Percentiles rank a stretch among this genome's conserved stretches.
Evolutionary conservation across 2,113 vertebrate species (phyloP).

Genomic region (Lycaon pictus): DNA sequence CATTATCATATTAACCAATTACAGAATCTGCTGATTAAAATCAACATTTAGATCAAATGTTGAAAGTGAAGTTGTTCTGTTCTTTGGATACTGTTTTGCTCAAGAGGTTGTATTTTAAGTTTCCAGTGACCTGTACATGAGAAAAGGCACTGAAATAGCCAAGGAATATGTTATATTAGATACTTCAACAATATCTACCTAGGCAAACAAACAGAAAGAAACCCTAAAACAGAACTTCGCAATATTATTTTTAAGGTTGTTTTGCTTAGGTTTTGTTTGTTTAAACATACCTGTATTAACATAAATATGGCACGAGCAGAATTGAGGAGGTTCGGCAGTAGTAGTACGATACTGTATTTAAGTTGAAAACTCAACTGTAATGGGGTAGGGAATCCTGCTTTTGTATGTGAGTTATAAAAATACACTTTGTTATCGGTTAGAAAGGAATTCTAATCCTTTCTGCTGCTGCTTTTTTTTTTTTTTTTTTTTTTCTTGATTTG

Average conservation of each 20-base stretch:
- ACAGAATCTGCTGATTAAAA: constrained; percentile 75
- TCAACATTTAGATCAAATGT: constrained; percentile 75
- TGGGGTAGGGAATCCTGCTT: constrained; percentile 6
- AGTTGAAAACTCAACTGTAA: background rate
- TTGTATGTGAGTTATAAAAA: background rate
- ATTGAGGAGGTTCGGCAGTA: background rate
- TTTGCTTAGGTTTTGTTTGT: background rate
- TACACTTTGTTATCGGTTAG: constrained; percentile 37
- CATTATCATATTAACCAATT: constrained; percentile 82
- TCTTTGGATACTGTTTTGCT: constrained; percentile 51
- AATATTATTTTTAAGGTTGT: background rate
- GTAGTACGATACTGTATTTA: background rate
- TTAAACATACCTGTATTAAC: background rate
- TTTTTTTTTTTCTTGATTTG: background rate
- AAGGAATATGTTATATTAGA: background rate
- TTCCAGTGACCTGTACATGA: background rate
- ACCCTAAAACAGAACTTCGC: background rate
- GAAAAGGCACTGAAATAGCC: constrained; percentile 18
- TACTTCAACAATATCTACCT: background rate
- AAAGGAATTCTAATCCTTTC: background rate
- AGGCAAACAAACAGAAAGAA: background rate
- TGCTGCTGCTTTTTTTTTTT: background rate
- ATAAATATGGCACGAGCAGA: background rate
- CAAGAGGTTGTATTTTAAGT: constrained; percentile 25
- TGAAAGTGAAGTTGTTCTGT: constrained; percentile 54